Evolutionary conservation across 2,797 vertebrate genomes (phyloP), one percentile per base, ranked within the genome.

Genomic region (Acrossocheilus fasciatus): DNA sequence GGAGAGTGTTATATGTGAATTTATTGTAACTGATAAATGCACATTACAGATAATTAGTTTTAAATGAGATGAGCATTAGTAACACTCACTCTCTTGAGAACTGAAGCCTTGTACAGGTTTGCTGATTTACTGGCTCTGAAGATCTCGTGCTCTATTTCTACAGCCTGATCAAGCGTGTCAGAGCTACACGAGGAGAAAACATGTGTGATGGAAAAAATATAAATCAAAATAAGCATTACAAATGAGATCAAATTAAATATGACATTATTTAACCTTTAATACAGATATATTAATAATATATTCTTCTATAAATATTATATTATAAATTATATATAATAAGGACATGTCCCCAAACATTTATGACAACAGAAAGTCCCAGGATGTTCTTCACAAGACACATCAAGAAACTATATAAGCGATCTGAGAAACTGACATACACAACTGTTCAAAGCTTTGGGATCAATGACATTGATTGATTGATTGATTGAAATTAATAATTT

Each of bases 81-180:
- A 66, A 36, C 0, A 70, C 72, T 85, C 89, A 98, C 98, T 96
- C 96, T 98, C 93, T 97, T 99, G 0, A 99, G 92, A 83, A 99
- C 93, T 0, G 95, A 92, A 81, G 98, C 98, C 94, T 98, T 99
- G 95, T 99, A 99, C 5, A 98, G 92, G 91, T 98, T 99, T 66
- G 96, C 95, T 26, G 96, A 95, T 92, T 96, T 99, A 92, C 95
- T 95, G 85, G 39, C 94, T 89, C 70, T 95, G 93, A 99, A 99
- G 64, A 95, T 94, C 84, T 96, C 95, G 0, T 97, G 92, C 85
- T 99, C 98, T n/a, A 97, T 89, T 83, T 97, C 95, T 90, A 97
- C 95, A 0, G 98, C 98, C 81, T 86, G 69, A 78, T 93, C 91
- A 62, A 88, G 92, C 36, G 91, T 79, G 87, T 96, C 95, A 73